phyloP scores from a whole-genome alignment of 2,113 vertebrate species.

The Zosterops japonicus region DNA sequence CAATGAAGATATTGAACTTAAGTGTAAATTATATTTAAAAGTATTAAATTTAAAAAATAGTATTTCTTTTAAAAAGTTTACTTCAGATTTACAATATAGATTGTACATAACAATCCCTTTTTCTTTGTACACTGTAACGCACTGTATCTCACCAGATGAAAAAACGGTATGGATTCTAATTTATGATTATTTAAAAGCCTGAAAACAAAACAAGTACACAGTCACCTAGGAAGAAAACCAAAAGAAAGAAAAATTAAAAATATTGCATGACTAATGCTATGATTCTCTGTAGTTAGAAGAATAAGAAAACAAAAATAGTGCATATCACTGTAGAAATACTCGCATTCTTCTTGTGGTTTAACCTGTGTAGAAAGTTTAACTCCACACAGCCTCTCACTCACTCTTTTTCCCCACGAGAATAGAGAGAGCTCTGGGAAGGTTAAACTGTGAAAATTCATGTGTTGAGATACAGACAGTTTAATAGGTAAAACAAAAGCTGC shows the following conservation, averaged over 20 bases:
- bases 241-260: background rate
- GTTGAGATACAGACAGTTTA: background rate
- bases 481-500: background rate
- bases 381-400: accelerated
- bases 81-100: background rate
- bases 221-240: background rate
- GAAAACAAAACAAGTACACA: background rate
- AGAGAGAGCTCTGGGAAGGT: background rate
- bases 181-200: background rate
- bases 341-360: background rate
- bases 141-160: background rate
- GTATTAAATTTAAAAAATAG: background rate
- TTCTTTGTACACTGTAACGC: background rate
- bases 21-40: background rate
- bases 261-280: background rate
- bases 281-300: background rate
- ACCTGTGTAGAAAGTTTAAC: background rate
- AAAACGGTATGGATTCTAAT: background rate
- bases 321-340: background rate
- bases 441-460: background rate
- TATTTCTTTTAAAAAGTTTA: background rate
- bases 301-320: background rate
- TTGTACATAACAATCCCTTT: background rate
- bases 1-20: background rate
- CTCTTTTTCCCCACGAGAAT: background rate